Evolutionary conservation across 1,140 invertebrate genomes (phyloP).

Genomic region (Drosophila sp.): DNA sequence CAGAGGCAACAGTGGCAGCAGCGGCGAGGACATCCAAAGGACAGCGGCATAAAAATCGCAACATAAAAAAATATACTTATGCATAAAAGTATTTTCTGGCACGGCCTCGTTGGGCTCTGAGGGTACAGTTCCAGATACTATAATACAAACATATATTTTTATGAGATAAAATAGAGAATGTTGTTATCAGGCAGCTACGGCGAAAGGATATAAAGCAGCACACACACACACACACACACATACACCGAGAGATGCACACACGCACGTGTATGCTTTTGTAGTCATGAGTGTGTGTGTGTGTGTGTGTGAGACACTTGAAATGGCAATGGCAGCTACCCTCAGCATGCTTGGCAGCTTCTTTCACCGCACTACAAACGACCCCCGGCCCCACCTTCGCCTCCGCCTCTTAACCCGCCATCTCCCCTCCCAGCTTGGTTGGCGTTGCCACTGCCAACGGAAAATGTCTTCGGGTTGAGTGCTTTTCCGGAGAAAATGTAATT

Average conservation of each 20-base stretch:
- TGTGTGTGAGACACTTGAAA: conserved; percentile 51
- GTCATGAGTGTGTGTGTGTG: conserved; percentile 28
- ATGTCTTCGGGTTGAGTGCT: conserved; percentile 84
- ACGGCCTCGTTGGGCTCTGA: conserved; percentile 6
- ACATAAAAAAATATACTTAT: conserved; percentile 37
- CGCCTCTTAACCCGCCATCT: too few species aligned
- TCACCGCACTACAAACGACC: conserved; percentile 18
- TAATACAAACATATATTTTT: conserved; percentile 71
- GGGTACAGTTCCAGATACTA: conserved; percentile 35
- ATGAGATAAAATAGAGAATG: conserved; percentile 84
- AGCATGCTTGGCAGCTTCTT: conserved; percentile 22
- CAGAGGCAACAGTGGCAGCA: neutral
- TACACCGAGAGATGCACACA: too few species aligned
- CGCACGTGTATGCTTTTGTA: conserved; percentile 32
- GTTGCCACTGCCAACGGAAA: conserved; percentile 80
- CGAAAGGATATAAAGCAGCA: conserved; percentile 82
- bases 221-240: conserved; percentile 41
- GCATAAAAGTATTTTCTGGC: conserved; percentile 13
- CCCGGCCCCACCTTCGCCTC: too few species aligned
- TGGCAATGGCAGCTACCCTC: conserved; percentile 67
- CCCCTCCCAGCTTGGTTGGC: conserved; percentile 26
- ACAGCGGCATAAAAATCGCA: conserved; percentile 38
- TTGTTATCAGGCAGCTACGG: conserved; percentile 81
- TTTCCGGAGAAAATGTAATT: conserved; percentile 84
- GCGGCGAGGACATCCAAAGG: conserved; percentile 35